Evolutionary conservation across 1,140 invertebrate species (phyloP).

Genomic region (Sarcophaga bullata): DNA sequence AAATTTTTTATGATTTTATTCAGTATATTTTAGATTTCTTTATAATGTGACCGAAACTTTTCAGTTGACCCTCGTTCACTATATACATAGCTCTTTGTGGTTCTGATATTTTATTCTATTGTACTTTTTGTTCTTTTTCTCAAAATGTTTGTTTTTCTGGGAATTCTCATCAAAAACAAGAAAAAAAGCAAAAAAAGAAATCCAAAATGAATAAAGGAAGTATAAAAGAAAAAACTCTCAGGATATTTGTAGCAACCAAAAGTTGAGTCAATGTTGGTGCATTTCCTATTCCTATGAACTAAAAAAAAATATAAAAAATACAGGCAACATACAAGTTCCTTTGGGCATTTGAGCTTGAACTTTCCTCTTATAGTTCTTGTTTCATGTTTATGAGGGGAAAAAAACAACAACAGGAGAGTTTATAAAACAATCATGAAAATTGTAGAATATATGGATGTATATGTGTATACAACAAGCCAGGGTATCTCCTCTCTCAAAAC

Average conservation of each 20-base stretch:
- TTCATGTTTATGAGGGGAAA: background rate
- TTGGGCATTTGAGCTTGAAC: constrained; percentile 7
- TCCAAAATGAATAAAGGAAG: background rate
- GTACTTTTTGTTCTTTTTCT: background rate
- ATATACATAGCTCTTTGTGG: background rate
- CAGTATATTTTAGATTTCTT: no score
- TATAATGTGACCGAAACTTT: background rate
- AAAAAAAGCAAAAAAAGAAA: no score
- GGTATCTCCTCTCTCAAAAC: background rate
- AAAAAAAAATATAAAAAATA: background rate
- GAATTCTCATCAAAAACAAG: no score
- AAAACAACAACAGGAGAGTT: background rate
- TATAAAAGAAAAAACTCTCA: background rate
- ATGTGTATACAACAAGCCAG: background rate
- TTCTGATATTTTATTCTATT: background rate
- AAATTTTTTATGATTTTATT: no score
- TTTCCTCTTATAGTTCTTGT: background rate
- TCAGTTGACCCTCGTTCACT: background rate
- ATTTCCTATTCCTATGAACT: background rate
- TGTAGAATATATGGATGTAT: background rate
- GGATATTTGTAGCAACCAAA: background rate
- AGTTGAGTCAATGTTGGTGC: constrained; percentile 8
- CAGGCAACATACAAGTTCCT: background rate
- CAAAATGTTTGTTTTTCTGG: no score
- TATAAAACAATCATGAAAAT: constrained; percentile 16